Evolutionary conservation across 92 coral and sea anemone species (phyloP).

Genomic region (Metridium senile): DNA sequence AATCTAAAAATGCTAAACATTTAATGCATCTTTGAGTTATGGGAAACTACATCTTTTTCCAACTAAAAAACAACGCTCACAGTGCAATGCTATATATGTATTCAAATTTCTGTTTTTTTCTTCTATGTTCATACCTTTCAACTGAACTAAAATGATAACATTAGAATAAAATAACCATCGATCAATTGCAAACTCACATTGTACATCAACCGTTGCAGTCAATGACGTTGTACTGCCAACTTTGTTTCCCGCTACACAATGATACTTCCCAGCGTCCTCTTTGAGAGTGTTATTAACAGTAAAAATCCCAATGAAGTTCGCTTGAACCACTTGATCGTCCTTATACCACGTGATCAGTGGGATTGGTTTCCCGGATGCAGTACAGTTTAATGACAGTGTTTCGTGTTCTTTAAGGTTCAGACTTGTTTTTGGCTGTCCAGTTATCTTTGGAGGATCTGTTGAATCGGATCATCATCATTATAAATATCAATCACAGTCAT

Average conservation of each 20-base stretch:
- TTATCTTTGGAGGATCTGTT: conserved; percentile 37
- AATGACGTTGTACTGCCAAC: conserved; percentile 21
- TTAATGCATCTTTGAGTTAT: too few relatives aligned
- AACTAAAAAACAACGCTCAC: too few relatives aligned
- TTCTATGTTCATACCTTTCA: too few relatives aligned
- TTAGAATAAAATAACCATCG: too few relatives aligned
- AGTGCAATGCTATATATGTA: too few relatives aligned
- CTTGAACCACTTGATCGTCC: conserved; percentile 29
- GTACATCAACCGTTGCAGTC: conserved; percentile 40
- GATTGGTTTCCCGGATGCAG: conserved; percentile 23
- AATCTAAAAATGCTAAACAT: too few relatives aligned
- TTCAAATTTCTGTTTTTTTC: too few relatives aligned
- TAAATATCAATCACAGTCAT: too few relatives aligned
- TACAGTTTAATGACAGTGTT: conserved; percentile 1
- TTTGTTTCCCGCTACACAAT: conserved; percentile 37
- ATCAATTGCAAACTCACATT: conserved; percentile 71
- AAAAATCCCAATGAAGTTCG: conserved; percentile 1
- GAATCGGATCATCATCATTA: background rate
- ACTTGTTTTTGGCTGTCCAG: conserved; percentile 14
- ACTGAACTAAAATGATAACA: too few relatives aligned
- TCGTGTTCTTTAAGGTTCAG: conserved; percentile 10
- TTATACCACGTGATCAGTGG: conserved; percentile 29
- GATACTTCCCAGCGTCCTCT: conserved; percentile 59
- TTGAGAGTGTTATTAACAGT: conserved; percentile 21
- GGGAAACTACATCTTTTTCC: too few relatives aligned